Conservation (phyloP, 2,888 invertebrate genomes). For the Spodoptera littoralis region DNA sequence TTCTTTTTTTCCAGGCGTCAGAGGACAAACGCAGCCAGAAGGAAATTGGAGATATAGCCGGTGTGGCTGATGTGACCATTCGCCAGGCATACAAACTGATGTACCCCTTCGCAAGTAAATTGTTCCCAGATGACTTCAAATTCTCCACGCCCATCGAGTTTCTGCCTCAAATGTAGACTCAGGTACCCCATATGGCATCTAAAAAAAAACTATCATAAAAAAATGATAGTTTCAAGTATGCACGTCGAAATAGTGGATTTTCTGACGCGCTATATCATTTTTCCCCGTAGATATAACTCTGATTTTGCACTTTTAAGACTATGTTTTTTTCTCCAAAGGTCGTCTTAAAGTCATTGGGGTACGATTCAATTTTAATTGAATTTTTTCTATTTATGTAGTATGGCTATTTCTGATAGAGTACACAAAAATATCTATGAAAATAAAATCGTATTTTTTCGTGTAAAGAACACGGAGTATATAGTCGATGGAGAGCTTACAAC, state of each 20-base stretch:
- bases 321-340: no score
- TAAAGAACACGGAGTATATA: constrained; percentile 5
- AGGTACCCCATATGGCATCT: constrained; percentile 20
- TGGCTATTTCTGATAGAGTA: no score
- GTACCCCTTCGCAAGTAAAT: constrained; percentile 96
- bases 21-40: constrained; percentile 98
- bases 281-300: no score
- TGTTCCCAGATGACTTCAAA: constrained; percentile 99
- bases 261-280: no score
- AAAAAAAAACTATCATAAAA: constrained; percentile 7
- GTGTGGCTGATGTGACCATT: constrained; percentile 99
- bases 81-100: constrained; percentile 98
- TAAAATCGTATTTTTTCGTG: no score
- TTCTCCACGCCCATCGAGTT: constrained; percentile 98
- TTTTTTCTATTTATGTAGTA: no score
- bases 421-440: no score
- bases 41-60: constrained; percentile 99
- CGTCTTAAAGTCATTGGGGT: no score
- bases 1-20: constrained; percentile 91
- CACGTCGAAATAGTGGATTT: no score
- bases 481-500: neutral
- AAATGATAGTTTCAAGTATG: neutral
- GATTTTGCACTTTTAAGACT: no score
- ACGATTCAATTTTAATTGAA: no score
- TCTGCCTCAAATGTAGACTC: constrained; percentile 93